Percentiles rank a stretch among this genome's conserved stretches.
phyloP scores from a whole-genome alignment of 2,113 vertebrate genomes.

The Heptranchias perlo region DNA sequence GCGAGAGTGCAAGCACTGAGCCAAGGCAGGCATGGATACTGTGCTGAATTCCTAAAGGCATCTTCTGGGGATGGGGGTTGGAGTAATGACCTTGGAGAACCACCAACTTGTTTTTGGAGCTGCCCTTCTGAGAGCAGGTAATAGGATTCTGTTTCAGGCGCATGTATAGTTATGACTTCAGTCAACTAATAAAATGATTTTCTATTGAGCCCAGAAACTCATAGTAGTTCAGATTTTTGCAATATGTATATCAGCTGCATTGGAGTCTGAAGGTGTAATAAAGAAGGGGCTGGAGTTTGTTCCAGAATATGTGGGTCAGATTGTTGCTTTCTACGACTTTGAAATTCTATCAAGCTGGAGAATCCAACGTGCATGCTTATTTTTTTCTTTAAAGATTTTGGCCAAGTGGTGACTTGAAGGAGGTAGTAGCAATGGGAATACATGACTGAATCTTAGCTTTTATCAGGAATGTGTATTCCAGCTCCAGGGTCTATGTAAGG shows the following conservation, averaged over 20 bases:
- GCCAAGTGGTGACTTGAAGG: not conserved
- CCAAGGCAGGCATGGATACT: not conserved
- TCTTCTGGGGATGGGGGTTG: not conserved
- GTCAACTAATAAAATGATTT: not conserved
- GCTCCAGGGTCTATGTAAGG: not conserved
- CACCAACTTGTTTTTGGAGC: not conserved
- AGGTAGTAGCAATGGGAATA: not conserved
- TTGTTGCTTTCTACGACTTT: not conserved
- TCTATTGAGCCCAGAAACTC: not conserved
- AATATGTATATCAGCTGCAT: not conserved
- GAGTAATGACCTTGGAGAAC: not conserved
- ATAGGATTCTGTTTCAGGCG: not conserved
- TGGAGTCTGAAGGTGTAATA: not conserved
- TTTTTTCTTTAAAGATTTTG: not conserved
- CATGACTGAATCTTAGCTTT: not conserved
- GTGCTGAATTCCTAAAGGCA: not conserved
- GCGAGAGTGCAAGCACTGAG: not conserved
- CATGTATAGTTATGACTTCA: not conserved
- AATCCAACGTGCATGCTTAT: not conserved
- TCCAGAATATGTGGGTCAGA: not conserved
- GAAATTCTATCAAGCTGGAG: not conserved
- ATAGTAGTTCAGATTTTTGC: not conserved
- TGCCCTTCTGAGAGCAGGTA: not conserved
- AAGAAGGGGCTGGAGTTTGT: not conserved
- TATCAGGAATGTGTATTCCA: not conserved